phyloP scores from a whole-genome alignment of 2,888 invertebrate genomes.

The Tenodera sinensis region DNA sequence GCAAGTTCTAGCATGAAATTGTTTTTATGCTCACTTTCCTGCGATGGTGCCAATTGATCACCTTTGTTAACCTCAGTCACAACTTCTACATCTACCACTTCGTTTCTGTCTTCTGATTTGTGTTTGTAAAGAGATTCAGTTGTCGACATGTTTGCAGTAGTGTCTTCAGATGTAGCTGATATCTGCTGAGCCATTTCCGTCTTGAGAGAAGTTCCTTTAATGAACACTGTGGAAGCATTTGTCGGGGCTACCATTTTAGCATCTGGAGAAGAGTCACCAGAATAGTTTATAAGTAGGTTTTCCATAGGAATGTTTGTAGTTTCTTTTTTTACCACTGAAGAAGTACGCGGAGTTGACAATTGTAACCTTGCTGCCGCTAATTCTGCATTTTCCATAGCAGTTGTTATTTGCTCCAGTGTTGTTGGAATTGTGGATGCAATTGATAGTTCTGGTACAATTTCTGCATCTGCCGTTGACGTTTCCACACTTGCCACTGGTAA shows the following conservation, averaged over 20 bases:
- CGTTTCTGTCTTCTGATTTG: neutral
- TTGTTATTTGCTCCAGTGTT: neutral
- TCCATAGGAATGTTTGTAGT: too few relatives aligned
- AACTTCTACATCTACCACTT: too few relatives aligned
- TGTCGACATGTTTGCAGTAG: neutral
- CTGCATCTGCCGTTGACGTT: neutral
- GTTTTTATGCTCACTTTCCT: neutral
- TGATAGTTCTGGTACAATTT: neutral
- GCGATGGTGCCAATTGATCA: neutral
- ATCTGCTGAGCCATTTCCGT: neutral
- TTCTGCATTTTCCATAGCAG: neutral
- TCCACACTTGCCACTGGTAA: neutral
- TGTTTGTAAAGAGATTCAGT: neutral
- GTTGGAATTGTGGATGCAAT: neutral
- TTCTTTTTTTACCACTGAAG: too few relatives aligned
- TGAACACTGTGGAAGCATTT: too few relatives aligned
- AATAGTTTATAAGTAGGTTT: too few relatives aligned
- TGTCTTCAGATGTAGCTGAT: too few relatives aligned
- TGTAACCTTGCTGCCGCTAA: neutral
- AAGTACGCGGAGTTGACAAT: too few relatives aligned
- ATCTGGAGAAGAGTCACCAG: too few relatives aligned
- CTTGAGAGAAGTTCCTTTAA: neutral
- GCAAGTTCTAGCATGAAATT: neutral
- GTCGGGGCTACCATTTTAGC: too few relatives aligned
- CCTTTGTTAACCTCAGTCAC: neutral